A percentile compares a stretch with the other conserved stretches of the same genome.
phyloP scores from a whole-genome alignment of 1,140 invertebrate species.

The Theocolax elegans region DNA sequence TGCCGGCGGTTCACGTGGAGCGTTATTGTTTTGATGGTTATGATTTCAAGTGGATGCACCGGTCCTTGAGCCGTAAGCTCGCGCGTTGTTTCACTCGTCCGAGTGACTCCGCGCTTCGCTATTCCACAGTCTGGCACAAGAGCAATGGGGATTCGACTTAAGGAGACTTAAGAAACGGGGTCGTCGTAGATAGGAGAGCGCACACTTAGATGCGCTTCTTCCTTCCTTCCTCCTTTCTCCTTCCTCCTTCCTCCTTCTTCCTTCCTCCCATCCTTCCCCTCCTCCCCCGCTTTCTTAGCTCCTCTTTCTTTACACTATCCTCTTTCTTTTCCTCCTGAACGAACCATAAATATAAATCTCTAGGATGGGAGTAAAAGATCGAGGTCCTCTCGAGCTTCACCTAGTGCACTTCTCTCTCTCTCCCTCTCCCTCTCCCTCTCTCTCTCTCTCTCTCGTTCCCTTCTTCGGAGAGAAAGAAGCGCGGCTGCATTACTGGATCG shows the following conservation, averaged over 20 bases:
- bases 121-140: constrained; percentile 25
- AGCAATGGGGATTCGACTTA: constrained; percentile 39
- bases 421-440: background rate
- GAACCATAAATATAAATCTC: constrained; percentile 45
- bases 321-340: constrained; percentile 38
- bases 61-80: constrained; percentile 19
- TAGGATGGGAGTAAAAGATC: constrained; percentile 40
- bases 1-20: no score
- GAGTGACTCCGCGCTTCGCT: background rate
- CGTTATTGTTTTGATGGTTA: constrained; percentile 33
- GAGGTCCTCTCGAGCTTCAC: constrained; percentile 33
- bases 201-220: constrained; percentile 17
- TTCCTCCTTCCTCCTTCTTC: background rate
- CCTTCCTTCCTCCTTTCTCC: background rate
- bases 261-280: background rate
- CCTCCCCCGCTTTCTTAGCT: background rate
- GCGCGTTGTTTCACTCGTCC: constrained; percentile 16
- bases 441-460: no score
- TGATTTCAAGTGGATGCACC: constrained; percentile 27
- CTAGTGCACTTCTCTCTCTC: background rate
- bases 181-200: constrained; percentile 32
- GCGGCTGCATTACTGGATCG: constrained; percentile 35
- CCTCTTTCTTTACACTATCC: background rate
- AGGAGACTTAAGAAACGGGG: constrained; percentile 40
- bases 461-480: background rate